phyloP scores from a whole-genome alignment of 2,888 invertebrate species.

The Furcula furcula region DNA sequence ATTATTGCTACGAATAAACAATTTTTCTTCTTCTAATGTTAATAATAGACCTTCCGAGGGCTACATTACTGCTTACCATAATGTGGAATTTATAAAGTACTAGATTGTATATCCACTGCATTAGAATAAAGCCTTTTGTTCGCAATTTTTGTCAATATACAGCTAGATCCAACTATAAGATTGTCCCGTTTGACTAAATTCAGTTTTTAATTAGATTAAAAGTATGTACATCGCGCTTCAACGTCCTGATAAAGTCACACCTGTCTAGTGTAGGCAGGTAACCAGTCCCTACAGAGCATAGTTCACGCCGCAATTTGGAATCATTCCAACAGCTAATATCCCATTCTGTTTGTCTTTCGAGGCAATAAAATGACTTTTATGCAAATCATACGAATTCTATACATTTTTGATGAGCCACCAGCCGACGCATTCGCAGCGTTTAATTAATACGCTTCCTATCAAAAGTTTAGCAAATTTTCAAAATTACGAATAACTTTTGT shows the following conservation, averaged over 20 bases:
- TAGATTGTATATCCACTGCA: no score
- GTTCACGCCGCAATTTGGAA: slow-evolving; percentile 58
- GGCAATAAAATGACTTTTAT: slow-evolving; percentile 82
- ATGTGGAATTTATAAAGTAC: no score
- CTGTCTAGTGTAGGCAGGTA: slow-evolving; percentile 16
- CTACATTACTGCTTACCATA: no score
- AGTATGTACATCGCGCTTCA: slow-evolving; percentile 9
- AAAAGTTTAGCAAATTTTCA: slow-evolving; percentile 56
- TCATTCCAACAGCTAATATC: slow-evolving; percentile 76
- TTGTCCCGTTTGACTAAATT: neutral
- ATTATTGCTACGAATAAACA: no score
- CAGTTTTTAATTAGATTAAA: slow-evolving; percentile 23
- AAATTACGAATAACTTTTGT: neutral
- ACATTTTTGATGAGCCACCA: slow-evolving; percentile 79
- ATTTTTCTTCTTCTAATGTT: no score
- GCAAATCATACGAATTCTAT: slow-evolving; percentile 82
- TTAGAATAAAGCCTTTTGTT: no score
- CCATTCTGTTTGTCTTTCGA: slow-evolving; percentile 81
- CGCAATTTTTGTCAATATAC: neutral
- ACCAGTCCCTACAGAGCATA: slow-evolving; percentile 13
- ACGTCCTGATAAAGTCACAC: slow-evolving; percentile 15
- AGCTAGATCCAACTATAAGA: neutral
- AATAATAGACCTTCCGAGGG: no score
- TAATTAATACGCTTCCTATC: slow-evolving; percentile 79
- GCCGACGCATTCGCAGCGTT: slow-evolving; percentile 64